phyloP scores from a whole-genome alignment of 2,888 invertebrate genomes.

The Agrotis exclamationis region DNA sequence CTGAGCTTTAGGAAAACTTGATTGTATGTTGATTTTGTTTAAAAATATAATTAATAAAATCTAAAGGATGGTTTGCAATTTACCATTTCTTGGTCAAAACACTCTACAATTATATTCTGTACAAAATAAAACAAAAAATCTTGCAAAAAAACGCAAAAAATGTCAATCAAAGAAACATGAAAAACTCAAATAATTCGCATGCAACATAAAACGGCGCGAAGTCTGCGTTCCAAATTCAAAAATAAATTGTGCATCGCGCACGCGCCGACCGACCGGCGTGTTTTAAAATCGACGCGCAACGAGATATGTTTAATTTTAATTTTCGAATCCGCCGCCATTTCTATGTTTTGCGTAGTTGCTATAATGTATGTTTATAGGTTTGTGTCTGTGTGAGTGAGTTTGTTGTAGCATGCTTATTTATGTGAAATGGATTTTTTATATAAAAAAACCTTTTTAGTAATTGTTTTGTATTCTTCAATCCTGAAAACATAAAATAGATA shows the following conservation, averaged over 20 bases:
- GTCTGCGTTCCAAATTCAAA: conserved; percentile 91
- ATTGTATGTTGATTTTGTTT: not conserved
- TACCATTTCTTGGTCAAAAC: not conserved
- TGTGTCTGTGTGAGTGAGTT: conserved; percentile 15
- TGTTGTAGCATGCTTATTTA: too few species aligned
- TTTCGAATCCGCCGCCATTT: conserved; percentile 62
- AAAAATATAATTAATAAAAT: too few species aligned
- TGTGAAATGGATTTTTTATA: too few species aligned
- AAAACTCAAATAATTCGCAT: conserved; percentile 83
- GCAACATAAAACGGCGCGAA: conserved; percentile 87
- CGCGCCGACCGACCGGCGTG: conserved; percentile 81
- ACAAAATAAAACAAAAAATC: not conserved
- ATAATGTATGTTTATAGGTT: not conserved
- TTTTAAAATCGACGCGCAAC: conserved; percentile 88
- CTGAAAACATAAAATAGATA: too few species aligned
- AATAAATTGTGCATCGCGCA: conserved; percentile 88
- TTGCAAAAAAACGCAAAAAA: conserved; percentile 27
- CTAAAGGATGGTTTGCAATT: too few species aligned
- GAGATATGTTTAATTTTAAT: conserved; percentile 71
- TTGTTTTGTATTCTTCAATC: too few species aligned
- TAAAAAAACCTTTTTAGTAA: too few species aligned
- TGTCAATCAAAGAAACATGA: conserved; percentile 68
- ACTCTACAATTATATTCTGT: not conserved
- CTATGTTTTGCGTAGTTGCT: conserved; percentile 51
- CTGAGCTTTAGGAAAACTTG: not conserved